Evolutionary conservation across 2,888 invertebrate genomes (phyloP), one percentile per base, ranked within the genome.

Genomic region (Auanema sp.): DNA sequence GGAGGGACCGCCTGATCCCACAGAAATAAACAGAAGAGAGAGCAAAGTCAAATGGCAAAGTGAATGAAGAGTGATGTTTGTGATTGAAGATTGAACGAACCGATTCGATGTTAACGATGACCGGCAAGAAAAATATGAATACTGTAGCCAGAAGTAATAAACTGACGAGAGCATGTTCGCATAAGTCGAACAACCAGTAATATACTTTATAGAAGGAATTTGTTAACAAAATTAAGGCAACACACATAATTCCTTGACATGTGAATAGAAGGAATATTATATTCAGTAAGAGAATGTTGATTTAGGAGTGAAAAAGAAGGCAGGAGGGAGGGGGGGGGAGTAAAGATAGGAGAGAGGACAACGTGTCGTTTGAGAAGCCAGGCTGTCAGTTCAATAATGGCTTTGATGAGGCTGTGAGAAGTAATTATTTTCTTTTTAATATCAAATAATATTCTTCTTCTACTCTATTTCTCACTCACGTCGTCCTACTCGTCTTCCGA

Each of bases 131-230:
- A 54, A 73, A 71, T 25, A 76, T 56, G 2, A 72, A 59, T 2
- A 76, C 73, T 1, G 71, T 70, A 4, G 73, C 49, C 23, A 77
- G 63, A 49, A 78, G 71, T 18, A 77, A 64, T 18, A 66, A 59
- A 5, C 72, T 73, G 50, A 75, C 74, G 10, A 77, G 63, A 3
- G 69, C 68, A 59, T 78, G 78, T 63, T 78, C 78, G 64, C 76
- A 76, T 21, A 75, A 59, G 59, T 76, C 76, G 60, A 78, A 75
- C 21, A 77, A 60, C 41, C 68, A 74, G 60, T 78, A 77, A 60
- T 78, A 78, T 58, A 75, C 71, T 41, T 74, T 67, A 66, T 78
- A 78, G 71, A 78, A 78, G 25, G 70, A 62, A 58, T 78, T 78
- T 50, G 76, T 63, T 57, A 78, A 61, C 33, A 78, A 64, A 43